Evolutionary conservation across 2,888 invertebrate species (phyloP), one percentile per base, ranked within the genome.

Genomic region (Crioceris asparagi): DNA sequence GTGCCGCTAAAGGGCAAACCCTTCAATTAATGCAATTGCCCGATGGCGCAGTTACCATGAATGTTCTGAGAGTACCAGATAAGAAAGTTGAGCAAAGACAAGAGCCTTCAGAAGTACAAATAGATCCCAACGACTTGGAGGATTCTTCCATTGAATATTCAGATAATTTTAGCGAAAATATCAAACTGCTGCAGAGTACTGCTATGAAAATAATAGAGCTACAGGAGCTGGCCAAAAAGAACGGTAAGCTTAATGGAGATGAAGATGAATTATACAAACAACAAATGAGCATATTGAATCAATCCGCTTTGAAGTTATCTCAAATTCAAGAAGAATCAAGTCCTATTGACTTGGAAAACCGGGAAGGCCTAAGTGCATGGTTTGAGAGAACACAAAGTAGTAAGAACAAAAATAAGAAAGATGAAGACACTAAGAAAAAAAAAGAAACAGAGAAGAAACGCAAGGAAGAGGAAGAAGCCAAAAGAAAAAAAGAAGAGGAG

Each of bases 1-100:
- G 83, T 1, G 82, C 81, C 18, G 77, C 72, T 2, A 76, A 74
- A 53, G 83, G 83, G 1, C 78, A 81, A 59, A 72, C 75, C 36
- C 61, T 80, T 49, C 72, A 72, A 69, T 66, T 77, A 35, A 69
- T 66, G 34, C 71, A 70, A 60, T 67, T 69, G 35, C 61, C 62
- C 4, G 62, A 69, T 47, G 77, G 77, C 12, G 60, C 62, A 17
- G 45, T 61, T 2, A 49, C 50, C 4, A 57, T 59, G 3, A 47
- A 51, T 35, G 56, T 64, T 56, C 45, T 74, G 59, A 49, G 69
- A 62, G 54, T 61, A 15, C 56, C 60, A 5, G 39, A 49, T 3
- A 37, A 49, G 46, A 45, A 49, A n/a, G 29, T 40, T 10, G 8
- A 11, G 14, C 15, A 8, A 15, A 21, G 6, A 11, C 16, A 30